Base-by-base conservation (phyloP, 1,140 invertebrate genomes). In the Xylocopa sonorina region DNA sequence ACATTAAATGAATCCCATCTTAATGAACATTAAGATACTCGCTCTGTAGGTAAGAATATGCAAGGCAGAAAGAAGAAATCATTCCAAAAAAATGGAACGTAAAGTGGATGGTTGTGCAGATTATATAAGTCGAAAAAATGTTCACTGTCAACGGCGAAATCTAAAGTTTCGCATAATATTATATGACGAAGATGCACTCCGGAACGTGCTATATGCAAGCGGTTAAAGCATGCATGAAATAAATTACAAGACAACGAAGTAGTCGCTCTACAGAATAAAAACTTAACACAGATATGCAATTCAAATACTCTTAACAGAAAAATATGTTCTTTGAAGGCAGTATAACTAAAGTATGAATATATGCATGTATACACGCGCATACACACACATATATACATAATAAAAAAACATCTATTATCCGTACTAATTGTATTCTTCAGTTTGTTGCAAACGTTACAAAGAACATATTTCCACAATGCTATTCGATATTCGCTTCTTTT, bases 221-320 rank as follows among this genome's bases (percentile, higher is more conserved):
- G 84, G 83, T 90, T 90, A 89, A 88, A 81, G 55, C 90, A 90
- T 92, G 90, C 90, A 87, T 83, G 64, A 91, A 88, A 88, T 76
- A 87, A 84, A 87, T 81, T 78, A 83, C 69, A 87, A 81, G 88
- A 89, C 64, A 86, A 90, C 86, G 81, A 88, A 85, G 74, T 89
- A 82, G 88, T 79, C 64, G 68, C 82, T 85, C 69, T 85, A 83
- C 80, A 69, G 53, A 78, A 71, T 43, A 86, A 82, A 82, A 83
- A 80, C 74, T 74, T 64, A 81, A 78, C 51, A 85, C 68, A 86
- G n/a, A 84, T 84, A 69, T 84, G 68, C 60, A 63, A 72, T 74
- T 74, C 63, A 80, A 62, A 57, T 74, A 80, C 38, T 71, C 29
- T 78, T 27, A 57, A 68, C 55, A 75, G 69, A 60, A 86, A 86